A percentile compares a stretch with the other conserved stretches of the same genome.
These are phyloP conservation scores for Merops nubicus DNA, from an alignment of 2,113 vertebrate genomes.

Conservation along the genomic window DNA sequence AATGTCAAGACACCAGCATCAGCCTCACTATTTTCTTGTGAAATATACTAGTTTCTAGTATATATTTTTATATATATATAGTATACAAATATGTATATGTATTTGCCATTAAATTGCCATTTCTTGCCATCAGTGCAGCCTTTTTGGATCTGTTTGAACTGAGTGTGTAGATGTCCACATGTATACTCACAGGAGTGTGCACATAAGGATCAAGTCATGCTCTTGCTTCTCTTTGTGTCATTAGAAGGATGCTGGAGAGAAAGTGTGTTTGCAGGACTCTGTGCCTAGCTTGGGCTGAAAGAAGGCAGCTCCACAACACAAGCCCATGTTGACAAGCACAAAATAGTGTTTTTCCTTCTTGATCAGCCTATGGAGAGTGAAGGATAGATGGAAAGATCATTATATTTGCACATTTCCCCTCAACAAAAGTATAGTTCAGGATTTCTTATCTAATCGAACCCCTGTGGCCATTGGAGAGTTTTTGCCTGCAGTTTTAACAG, in stretches of 20 bases:
- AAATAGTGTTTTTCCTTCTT: accelerated
- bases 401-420: background rate
- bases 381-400: background rate
- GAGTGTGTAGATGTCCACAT: background rate
- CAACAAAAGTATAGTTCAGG: background rate
- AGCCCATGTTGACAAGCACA: background rate
- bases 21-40: slow-evolving; percentile 10
- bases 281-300: background rate
- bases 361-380: background rate
- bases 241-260: background rate
- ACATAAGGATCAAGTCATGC: accelerated
- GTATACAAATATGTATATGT: no score
- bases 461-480: accelerated
- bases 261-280: background rate
- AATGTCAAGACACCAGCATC: slow-evolving; percentile 43
- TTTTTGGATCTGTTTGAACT: background rate
- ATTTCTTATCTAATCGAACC: background rate
- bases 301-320: background rate
- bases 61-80: no score
- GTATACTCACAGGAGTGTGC: accelerated
- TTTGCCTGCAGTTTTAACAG: background rate
- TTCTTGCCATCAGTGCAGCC: background rate
- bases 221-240: background rate
- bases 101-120: background rate
- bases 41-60: slow-evolving; percentile 15